A percentile compares a stretch with the other conserved stretches of the same genome.
These are phyloP conservation scores for Trachelus troglodyta DNA, from an alignment of 2,888 invertebrate genomes.

Conservation along the genomic window DNA sequence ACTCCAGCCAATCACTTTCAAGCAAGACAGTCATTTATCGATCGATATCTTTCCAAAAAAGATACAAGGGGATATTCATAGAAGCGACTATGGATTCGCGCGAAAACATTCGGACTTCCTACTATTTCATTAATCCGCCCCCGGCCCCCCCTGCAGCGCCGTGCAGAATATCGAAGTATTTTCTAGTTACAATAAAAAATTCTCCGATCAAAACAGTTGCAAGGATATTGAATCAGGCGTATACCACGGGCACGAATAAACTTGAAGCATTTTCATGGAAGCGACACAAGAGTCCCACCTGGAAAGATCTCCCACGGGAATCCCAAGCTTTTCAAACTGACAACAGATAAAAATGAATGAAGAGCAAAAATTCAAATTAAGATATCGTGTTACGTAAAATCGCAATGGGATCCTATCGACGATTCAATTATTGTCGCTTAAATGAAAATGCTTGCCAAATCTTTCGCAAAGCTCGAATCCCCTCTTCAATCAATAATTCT, in stretches of 20 bases:
- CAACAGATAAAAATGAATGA: neutral
- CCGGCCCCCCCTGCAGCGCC: neutral
- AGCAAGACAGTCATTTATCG: neutral
- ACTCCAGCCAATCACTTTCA: neutral
- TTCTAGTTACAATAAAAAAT: neutral
- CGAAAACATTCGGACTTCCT: neutral
- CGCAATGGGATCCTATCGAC: neutral
- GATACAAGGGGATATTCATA: neutral
- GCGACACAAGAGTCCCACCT: neutral
- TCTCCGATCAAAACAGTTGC: neutral
- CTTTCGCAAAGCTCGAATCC: neutral
- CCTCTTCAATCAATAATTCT: neutral
- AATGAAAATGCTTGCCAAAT: neutral
- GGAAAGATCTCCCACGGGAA: neutral
- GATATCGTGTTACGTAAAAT: neutral
- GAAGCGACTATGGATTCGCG: neutral
- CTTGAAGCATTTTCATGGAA: neutral
- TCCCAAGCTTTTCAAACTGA: neutral
- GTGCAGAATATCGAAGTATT: neutral
- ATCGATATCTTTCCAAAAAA: neutral
- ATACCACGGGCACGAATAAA: neutral
- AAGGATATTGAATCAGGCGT: neutral
- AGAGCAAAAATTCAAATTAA: neutral
- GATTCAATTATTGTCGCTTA: neutral
- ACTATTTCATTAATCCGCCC: neutral